These are phyloP conservation scores for Mus spretus DNA, from an alignment of 2,797 vertebrate genomes.

Conservation along the genomic window DNA sequence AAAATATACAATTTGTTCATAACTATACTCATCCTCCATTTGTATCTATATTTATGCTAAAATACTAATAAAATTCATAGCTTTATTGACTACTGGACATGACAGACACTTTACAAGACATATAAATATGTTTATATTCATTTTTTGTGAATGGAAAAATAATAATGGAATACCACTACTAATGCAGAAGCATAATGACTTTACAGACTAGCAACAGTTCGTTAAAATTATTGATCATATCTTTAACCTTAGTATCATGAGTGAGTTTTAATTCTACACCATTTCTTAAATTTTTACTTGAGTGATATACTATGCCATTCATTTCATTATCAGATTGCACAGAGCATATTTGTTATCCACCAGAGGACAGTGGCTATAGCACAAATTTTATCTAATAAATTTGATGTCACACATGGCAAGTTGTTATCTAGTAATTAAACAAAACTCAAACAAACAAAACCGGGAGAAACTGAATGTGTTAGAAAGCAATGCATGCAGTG, in stretches of 20 bases:
- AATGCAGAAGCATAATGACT: not conserved
- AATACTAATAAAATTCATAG: not conserved
- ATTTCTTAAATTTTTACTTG: not conserved
- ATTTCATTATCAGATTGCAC: not conserved
- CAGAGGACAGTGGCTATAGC: not conserved
- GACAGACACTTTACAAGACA: not conserved
- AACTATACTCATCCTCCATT: not conserved
- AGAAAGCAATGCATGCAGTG: not conserved
- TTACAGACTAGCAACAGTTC: not conserved
- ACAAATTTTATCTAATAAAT: not conserved
- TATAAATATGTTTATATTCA: not conserved
- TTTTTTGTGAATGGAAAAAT: not conserved
- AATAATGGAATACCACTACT: not conserved
- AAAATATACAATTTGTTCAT: not conserved
- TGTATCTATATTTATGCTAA: not conserved
- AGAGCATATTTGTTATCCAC: not conserved
- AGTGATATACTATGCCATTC: not conserved
- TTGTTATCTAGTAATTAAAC: not conserved
- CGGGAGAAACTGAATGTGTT: no score
- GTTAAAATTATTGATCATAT: not conserved
- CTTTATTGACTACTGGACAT: not conserved
- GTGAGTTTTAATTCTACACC: not conserved
- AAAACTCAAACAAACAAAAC: not conserved
- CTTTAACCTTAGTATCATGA: not conserved
- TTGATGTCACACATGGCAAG: not conserved